Conservation (phyloP, 2,888 invertebrate species). For the Tipula lateralis region DNA sequence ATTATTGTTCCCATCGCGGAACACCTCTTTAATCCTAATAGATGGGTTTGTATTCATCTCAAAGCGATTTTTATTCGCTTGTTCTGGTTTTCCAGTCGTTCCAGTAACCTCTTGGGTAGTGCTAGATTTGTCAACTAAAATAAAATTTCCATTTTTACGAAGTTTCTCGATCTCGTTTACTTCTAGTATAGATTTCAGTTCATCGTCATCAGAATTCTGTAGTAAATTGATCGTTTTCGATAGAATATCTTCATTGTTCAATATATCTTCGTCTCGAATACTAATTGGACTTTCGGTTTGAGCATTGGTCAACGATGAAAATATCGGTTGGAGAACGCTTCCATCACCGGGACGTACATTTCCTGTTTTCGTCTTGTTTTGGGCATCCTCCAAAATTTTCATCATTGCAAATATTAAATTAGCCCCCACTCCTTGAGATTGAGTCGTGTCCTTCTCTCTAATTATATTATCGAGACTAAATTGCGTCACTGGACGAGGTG, state of each 20-base stretch:
- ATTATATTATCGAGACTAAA: not conserved
- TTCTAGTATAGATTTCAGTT: not conserved
- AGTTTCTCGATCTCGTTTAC: not conserved
- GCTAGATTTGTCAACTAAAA: too few relatives aligned
- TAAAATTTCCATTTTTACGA: not conserved
- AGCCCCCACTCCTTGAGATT: not conserved
- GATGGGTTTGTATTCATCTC: not conserved
- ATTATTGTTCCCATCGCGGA: not conserved
- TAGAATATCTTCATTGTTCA: not conserved
- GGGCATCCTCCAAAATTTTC: not conserved
- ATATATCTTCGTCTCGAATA: not conserved
- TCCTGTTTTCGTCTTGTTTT: not conserved
- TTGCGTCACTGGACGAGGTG: not conserved
- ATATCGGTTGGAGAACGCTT: not conserved
- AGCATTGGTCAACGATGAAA: not conserved
- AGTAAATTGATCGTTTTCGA: not conserved
- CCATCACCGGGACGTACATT: not conserved
- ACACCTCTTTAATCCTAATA: not conserved
- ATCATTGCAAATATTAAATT: constrained; percentile 25
- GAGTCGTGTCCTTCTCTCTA: not conserved
- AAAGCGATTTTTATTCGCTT: not conserved
- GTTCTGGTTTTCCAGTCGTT: not conserved
- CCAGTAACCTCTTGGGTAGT: too few relatives aligned
- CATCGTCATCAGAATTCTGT: not conserved
- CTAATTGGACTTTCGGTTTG: not conserved